phyloP scores from a whole-genome alignment of 2,888 invertebrate species.

The Acheta domesticus region DNA sequence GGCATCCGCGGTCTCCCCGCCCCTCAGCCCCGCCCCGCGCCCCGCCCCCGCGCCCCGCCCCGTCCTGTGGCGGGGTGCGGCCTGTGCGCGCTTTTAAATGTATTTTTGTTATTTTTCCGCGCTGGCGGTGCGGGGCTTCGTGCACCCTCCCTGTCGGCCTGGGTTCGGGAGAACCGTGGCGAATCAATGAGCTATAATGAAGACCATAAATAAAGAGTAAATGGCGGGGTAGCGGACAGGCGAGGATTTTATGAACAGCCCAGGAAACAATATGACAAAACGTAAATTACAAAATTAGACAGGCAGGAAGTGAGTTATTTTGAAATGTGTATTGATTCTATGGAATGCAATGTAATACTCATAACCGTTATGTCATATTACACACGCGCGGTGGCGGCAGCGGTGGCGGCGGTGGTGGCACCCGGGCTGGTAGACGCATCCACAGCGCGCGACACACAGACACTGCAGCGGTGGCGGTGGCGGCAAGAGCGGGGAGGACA shows the following conservation, averaged over 20 bases:
- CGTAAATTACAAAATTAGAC: conserved; percentile 44
- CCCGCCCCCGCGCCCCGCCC: neutral
- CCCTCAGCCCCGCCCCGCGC: neutral
- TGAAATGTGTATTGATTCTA: conserved; percentile 38
- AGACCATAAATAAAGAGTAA: conserved; percentile 47
- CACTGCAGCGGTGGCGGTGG: conserved; percentile 22
- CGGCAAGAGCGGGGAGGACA: too few relatives aligned
- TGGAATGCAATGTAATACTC: conserved; percentile 37
- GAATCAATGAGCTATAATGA: conserved; percentile 49
- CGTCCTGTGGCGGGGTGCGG: neutral
- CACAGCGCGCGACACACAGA: conserved; percentile 22
- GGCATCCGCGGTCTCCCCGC: conserved; percentile 18
- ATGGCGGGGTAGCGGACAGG: conserved; percentile 42
- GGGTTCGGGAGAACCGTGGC: conserved; percentile 35
- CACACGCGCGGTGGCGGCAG: neutral
- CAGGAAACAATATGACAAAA: conserved; percentile 46
- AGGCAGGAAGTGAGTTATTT: conserved; percentile 38
- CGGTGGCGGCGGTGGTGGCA: neutral
- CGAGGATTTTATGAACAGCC: conserved; percentile 44
- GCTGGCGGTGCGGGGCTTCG: neutral
- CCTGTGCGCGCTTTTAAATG: conserved; percentile 18
- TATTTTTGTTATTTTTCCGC: conserved; percentile 27
- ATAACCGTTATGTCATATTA: conserved; percentile 38
- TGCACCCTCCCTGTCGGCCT: neutral
- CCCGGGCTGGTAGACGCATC: neutral